Evolutionary conservation across 2,113 vertebrate genomes (phyloP).

Genomic region (Piprites chloris): DNA sequence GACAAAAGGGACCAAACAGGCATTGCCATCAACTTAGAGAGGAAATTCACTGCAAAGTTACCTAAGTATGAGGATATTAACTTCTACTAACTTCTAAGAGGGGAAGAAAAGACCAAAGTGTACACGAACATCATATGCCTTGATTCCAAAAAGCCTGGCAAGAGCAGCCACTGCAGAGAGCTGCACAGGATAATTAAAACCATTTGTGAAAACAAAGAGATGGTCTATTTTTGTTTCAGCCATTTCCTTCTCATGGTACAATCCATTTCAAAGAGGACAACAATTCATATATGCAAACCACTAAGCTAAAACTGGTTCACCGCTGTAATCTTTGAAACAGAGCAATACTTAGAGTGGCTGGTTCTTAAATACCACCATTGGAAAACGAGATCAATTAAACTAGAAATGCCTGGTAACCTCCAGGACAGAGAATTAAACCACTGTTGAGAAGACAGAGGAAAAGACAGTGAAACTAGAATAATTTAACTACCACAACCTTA

Average conservation of each 20-base stretch:
- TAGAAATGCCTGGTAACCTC: neutral
- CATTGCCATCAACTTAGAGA: neutral
- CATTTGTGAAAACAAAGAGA: slow-evolving; percentile 52
- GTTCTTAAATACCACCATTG: neutral
- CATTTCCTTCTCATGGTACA: slow-evolving; percentile 22
- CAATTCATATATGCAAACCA: slow-evolving; percentile 30
- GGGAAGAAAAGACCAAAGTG: neutral
- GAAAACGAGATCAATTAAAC: neutral
- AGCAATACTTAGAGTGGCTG: neutral
- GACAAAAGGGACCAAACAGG: neutral
- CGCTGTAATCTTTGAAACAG: neutral
- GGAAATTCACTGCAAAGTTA: no score
- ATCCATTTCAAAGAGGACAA: slow-evolving; percentile 14
- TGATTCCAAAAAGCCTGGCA: neutral
- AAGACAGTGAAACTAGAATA: neutral
- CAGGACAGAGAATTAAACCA: neutral
- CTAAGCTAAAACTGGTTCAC: neutral
- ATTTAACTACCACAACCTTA: neutral
- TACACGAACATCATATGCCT: neutral
- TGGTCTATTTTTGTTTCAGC: slow-evolving; percentile 42
- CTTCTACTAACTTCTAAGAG: neutral
- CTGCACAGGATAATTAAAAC: slow-evolving; percentile 14
- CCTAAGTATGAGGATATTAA: neutral
- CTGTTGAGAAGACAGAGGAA: neutral
- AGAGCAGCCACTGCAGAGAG: neutral